These are phyloP conservation scores for Diarsia rubi DNA, from an alignment of 2,888 invertebrate genomes.

Conservation along the genomic window DNA sequence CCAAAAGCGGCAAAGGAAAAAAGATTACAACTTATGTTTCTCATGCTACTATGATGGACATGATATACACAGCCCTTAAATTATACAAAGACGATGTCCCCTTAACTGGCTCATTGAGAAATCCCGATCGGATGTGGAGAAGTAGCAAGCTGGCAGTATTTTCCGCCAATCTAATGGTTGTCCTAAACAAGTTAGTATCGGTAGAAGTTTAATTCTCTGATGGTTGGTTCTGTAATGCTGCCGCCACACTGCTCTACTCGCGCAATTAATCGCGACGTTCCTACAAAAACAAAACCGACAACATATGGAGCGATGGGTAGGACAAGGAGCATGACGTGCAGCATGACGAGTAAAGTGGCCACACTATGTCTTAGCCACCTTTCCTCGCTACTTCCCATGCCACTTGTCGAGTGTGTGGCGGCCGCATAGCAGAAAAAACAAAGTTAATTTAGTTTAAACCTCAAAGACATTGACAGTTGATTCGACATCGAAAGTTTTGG, in stretches of 20 bases:
- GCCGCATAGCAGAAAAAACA: too few species aligned
- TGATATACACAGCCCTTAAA: conserved; percentile 92
- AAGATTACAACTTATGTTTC: conserved; percentile 93
- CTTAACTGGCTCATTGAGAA: conserved; percentile 91
- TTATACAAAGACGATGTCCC: conserved; percentile 92
- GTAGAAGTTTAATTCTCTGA: conserved; percentile 13
- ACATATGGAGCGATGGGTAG: too few species aligned
- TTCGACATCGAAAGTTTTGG: not conserved
- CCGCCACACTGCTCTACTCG: too few species aligned
- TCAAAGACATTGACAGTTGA: not conserved
- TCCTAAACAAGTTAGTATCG: conserved; percentile 92
- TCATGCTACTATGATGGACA: conserved; percentile 92
- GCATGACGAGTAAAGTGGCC: too few species aligned
- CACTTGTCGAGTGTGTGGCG: too few species aligned
- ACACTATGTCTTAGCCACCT: too few species aligned
- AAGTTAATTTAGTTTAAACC: not conserved
- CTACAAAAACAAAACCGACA: too few species aligned
- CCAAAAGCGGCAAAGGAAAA: conserved; percentile 76
- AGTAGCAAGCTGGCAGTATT: conserved; percentile 93
- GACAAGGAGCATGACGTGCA: too few species aligned
- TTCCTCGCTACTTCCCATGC: too few species aligned
- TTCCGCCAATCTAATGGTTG: conserved; percentile 93
- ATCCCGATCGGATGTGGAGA: conserved; percentile 92
- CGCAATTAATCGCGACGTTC: too few species aligned
- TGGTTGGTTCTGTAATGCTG: not conserved